Base-by-base conservation (phyloP, 2,797 vertebrate genomes). In the Arnoldichthys spilopterus region DNA sequence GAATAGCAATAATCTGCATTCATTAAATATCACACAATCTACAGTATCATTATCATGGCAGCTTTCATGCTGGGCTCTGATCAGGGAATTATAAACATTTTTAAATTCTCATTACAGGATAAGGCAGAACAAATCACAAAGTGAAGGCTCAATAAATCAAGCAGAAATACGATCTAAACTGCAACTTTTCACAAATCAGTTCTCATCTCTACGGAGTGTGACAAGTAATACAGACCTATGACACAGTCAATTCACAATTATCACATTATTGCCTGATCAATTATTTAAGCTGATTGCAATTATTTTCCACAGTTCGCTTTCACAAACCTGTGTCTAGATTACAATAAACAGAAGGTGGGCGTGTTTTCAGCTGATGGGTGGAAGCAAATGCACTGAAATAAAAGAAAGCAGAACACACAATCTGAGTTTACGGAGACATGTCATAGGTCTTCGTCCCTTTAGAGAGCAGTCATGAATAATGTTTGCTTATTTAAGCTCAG, bases 1-100 rank as follows among this genome's bases (percentile, higher is more conserved):
- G 56, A 76, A 79, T 72, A 64, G 74, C 53, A 83, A 76, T 81
- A 74, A 85, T 83, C 34, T 20, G 6, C 74, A 77, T 71, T 54
- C 68, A 79, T 79, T 79, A 81, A 18, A 73, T 67, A 67, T 64
- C 53, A 77, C 51, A 59, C 13, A 79, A 62, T n/a, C 7, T 68
- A 34, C 12, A 7, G 58, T 49, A 47, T 40, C 37, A 66, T 43
- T 61, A 61, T 77, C 59, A 56, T 51, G 68, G 70, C 58, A 45
- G 56, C 77, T 67, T 70, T 37, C 40, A 62, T 64, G 28, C 64
- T 56, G 59, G 45, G 28, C 56, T 77, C 67, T 28, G 61, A 74
- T 45, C 45, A 13, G 28, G 64, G 70, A 74, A 74, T 75, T 72
- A 80, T 58, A 78, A 45, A 32, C 32, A 28, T 54, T 71, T 82